Evolutionary conservation across 2,797 vertebrate genomes (phyloP), one percentile per base, ranked within the genome.

Genomic region (Mus caroli): DNA sequence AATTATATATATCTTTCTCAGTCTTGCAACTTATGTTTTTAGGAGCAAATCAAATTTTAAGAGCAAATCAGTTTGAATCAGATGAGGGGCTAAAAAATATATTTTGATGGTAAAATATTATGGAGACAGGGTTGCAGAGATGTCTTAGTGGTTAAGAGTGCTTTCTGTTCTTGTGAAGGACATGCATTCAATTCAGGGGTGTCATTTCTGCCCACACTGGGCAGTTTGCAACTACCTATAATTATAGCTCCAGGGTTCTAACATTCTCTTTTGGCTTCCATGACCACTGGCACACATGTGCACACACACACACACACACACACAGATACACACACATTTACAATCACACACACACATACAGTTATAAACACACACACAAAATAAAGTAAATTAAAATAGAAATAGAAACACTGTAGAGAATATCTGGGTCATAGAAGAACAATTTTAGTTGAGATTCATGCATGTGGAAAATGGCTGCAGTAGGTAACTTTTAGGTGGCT

Each of bases 21-120:
- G 50, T 93, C 2, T 22, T 12, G 46, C 50, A 14, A 82, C 67
- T 22, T 88, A 67, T 20, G n/a, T 71, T 93, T 94, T 93, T 84
- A 50, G 24, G 73, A 83, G 82, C 58, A 73, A 86, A 86, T 40
- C 50, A 46, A 71, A 84, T 87, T 93, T 93, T 90, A 34, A 34
- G 54, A 78, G 80, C 58, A 75, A 82, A 40, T 46, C 15, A 83
- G 73, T 73, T 94, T 19, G 71, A 14, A 64, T 17, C 20, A 85
- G n/a, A 69, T 28, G 2, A 93, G 15, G 80, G 83, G 19, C 37
- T 88, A 50, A 14, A 14, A 58, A 58, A 1, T 78, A 14, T 62
- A 12, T 73, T 89, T 76, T 95, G 84, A 58, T 13, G 84, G 67
- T 83, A 67, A 84, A 96, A 46, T 11, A 19, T 20, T 69, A 6